Conservation (phyloP, 1,140 invertebrate genomes). For the Papilio helenus region DNA sequence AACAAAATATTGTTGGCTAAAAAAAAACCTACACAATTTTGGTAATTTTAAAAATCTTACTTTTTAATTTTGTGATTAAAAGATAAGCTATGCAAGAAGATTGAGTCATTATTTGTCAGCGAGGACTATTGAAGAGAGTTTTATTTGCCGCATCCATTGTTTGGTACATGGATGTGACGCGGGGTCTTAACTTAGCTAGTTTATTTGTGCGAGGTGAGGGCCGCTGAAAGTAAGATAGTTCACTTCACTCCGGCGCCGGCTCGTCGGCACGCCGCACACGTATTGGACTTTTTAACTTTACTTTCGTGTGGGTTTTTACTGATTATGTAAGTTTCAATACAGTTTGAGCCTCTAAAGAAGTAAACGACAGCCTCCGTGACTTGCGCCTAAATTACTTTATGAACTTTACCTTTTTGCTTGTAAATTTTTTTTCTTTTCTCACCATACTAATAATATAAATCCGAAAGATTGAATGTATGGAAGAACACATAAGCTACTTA, state of each 20-base stretch:
- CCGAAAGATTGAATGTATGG: too few species aligned
- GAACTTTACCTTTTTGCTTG: conserved; percentile 14
- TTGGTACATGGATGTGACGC: conserved; percentile 37
- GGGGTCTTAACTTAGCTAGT: conserved; percentile 63
- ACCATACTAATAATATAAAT: too few species aligned
- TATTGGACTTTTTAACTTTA: conserved; percentile 67
- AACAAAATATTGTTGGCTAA: neutral
- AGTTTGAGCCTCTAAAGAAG: conserved; percentile 41
- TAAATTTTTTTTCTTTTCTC: too few species aligned
- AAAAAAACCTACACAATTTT: neutral
- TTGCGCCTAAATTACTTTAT: conserved; percentile 30
- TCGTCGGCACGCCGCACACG: conserved; percentile 57
- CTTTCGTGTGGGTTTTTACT: conserved; percentile 59
- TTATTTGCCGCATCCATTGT: conserved; percentile 48
- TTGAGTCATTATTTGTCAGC: too few species aligned
- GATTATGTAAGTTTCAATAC: conserved; percentile 49
- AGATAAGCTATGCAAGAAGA: too few species aligned
- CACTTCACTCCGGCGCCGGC: conserved; percentile 50
- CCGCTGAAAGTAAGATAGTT: conserved; percentile 73
- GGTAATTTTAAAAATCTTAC: too few species aligned
- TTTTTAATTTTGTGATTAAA: too few species aligned
- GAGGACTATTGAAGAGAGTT: too few species aligned
- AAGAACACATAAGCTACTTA: too few species aligned
- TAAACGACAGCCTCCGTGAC: conserved; percentile 42
- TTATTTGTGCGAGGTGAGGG: conserved; percentile 67